Conservation (phyloP, 2,888 invertebrate genomes). For the Hylaea fasciaria region DNA sequence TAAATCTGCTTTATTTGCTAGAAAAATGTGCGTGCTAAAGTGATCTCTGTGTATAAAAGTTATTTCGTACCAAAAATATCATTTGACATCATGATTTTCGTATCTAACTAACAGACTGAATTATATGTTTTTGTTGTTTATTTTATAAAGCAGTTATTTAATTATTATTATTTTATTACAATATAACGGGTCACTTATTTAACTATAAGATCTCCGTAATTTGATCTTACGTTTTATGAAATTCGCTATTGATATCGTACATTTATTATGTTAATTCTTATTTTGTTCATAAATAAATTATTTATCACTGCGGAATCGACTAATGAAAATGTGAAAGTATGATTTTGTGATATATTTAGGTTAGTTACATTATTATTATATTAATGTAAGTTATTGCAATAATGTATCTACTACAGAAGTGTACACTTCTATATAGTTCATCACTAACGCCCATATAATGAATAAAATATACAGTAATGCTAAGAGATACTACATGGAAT, state of each 20-base stretch:
- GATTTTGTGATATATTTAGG: slow-evolving; percentile 45
- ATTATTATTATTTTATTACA: slow-evolving; percentile 18
- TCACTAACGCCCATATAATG: too few relatives aligned
- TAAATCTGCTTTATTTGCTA: slow-evolving; percentile 6
- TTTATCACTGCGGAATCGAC: slow-evolving; percentile 29
- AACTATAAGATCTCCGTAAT: slow-evolving; percentile 15
- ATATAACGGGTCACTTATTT: slow-evolving; percentile 23
- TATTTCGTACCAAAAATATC: slow-evolving; percentile 39
- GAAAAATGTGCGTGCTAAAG: slow-evolving; percentile 24
- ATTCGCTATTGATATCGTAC: not conserved
- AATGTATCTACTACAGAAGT: slow-evolving; percentile 40
- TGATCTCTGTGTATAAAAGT: slow-evolving; percentile 33
- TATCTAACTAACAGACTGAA: slow-evolving; percentile 42
- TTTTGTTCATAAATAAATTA: slow-evolving; percentile 17
- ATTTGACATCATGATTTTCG: slow-evolving; percentile 40
- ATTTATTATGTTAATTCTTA: slow-evolving; percentile 6
- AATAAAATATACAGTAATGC: too few relatives aligned
- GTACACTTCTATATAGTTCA: too few relatives aligned
- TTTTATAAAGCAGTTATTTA: slow-evolving; percentile 28
- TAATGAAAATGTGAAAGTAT: slow-evolving; percentile 33
- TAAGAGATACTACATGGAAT: too few relatives aligned
- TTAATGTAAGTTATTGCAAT: slow-evolving; percentile 35
- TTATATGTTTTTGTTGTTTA: slow-evolving; percentile 36
- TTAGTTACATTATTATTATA: slow-evolving; percentile 32
- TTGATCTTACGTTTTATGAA: slow-evolving; percentile 10